A percentile compares a stretch with the other conserved stretches of the same genome.
Conservation (phyloP, 2,113 vertebrate species). For the Mastomys coucha region DNA sequence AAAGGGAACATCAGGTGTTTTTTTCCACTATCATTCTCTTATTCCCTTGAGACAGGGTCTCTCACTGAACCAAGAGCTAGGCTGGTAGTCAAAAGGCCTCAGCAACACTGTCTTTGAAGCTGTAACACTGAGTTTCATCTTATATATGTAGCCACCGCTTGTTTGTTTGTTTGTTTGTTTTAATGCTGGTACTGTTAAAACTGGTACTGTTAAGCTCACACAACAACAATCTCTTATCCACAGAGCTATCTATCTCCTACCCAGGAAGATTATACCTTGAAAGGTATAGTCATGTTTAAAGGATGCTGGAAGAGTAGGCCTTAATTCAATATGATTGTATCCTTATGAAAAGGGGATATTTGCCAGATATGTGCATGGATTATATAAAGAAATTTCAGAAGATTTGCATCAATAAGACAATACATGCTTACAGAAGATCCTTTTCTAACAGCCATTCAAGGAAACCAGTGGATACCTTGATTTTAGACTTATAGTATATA, state of each 20-base stretch:
- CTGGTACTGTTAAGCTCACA: neutral
- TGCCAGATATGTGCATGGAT: neutral
- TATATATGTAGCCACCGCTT: too few relatives aligned
- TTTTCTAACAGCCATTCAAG: neutral
- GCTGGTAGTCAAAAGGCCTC: neutral
- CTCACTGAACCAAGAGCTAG: neutral
- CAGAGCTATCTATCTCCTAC: neutral
- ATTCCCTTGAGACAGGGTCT: neutral
- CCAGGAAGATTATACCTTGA: neutral
- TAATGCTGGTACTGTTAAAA: neutral
- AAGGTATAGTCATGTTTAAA: neutral
- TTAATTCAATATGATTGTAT: neutral
- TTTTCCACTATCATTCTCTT: neutral
- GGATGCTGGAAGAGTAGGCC: neutral
- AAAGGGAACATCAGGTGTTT: neutral
- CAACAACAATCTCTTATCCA: neutral
- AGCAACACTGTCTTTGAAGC: neutral
- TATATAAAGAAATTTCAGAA: neutral
- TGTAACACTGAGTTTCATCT: too few relatives aligned
- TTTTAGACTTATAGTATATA: neutral
- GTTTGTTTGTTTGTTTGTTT: neutral
- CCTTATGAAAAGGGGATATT: too few relatives aligned
- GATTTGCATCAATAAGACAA: accelerated
- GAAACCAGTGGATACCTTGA: neutral
- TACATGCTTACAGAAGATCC: too few relatives aligned